Evolutionary conservation across 2,888 invertebrate genomes (phyloP).

Genomic region (Hyppa rectilinea): DNA sequence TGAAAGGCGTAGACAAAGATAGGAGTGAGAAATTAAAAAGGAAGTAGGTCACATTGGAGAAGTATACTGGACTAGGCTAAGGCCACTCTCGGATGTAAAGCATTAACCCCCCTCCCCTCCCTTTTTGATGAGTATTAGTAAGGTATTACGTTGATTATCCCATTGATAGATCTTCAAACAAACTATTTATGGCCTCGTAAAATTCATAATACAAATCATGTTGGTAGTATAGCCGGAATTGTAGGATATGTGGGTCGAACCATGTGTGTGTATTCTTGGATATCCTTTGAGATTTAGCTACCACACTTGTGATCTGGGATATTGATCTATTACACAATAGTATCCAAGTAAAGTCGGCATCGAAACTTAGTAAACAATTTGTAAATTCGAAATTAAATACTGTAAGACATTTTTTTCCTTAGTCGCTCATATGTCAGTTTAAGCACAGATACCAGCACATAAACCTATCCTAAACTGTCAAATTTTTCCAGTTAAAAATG

Average conservation of each 20-base stretch:
- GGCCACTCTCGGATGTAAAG: not conserved
- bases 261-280: not conserved
- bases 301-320: too few species aligned
- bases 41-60: not conserved
- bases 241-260: not conserved
- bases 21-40: not conserved
- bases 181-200: constrained; percentile 37
- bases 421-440: too few species aligned
- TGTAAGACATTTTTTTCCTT: too few species aligned
- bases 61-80: not conserved
- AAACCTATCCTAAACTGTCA: too few species aligned
- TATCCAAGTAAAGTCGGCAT: too few species aligned
- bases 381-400: too few species aligned
- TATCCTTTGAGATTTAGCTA: too few species aligned
- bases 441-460: too few species aligned
- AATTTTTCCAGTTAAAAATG: too few species aligned
- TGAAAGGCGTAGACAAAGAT: not conserved
- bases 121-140: not conserved
- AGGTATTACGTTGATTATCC: constrained; percentile 12
- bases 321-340: not conserved
- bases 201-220: constrained; percentile 12
- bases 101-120: too few species aligned
- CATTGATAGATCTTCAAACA: constrained; percentile 32
- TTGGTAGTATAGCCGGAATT: not conserved
- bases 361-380: too few species aligned